Base-by-base conservation (phyloP, 2,113 vertebrate species). In the Strix aluco region DNA sequence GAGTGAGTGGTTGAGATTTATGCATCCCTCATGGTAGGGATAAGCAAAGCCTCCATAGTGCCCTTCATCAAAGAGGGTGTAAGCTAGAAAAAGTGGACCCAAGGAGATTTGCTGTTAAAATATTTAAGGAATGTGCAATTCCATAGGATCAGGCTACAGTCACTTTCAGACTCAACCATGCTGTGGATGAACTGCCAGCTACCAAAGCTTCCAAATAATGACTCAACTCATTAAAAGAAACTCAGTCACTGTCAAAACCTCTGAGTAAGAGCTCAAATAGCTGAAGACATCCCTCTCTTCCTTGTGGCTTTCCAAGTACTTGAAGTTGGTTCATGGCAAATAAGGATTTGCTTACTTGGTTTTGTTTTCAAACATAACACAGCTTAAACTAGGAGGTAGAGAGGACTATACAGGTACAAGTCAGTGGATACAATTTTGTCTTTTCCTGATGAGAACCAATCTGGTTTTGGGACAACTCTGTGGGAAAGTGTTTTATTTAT, bases 151-250 rank as follows among this genome's bases (percentile, higher is more conserved):
- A 38, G 66, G 20, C 86, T 75, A 55, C 87, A 73, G 73, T 29
- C 69, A 49, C 52, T 94, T 83, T 55, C 57, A 85, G 42, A 57
- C 47, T 92, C 78, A 62, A 21, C 46, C 54, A 55, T 32, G 66
- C 52, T 84, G 69, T 6, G 10, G 75, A 78, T 49, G 83, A 88
- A 34, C 49, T 0, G 1, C 18, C 61, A 94, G 73, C 82, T 86
- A 65, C 92, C 2, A 3, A 74, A 72, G 74, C 58, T 89, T 90
- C 82, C 90, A 94, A 93, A 89, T 85, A 88, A 84, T 78, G 83
- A 95, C 75, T 96, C 85, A 88, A 79, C 55, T 81, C 83, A 71
- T 91, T 92, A 92, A 47, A 91, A 88, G 54, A 83, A 71, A 88
- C 71, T 55, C 92, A 88, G 52, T 90, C 81, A 86, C 82, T 84